Conservation (phyloP, 2,113 vertebrate genomes). For the Pelecanus crispus region DNA sequence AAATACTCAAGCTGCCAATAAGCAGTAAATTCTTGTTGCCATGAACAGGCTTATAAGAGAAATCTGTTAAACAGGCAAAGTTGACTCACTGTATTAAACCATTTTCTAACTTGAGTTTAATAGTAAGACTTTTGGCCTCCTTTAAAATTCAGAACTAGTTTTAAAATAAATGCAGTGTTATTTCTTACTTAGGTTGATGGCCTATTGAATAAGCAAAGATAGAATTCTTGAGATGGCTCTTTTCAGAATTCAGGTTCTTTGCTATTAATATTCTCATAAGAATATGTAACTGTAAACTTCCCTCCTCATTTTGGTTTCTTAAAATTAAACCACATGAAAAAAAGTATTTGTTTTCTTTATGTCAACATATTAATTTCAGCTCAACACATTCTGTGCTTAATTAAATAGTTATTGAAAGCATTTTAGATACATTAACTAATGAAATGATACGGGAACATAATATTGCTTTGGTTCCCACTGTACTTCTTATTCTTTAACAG, state of each 20-base stretch:
- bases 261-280: background rate
- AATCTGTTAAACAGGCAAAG: background rate
- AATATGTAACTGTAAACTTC: background rate
- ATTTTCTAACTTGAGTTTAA: background rate
- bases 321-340: background rate
- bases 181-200: background rate
- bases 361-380: background rate
- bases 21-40: background rate
- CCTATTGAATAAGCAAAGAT: background rate
- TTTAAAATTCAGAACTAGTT: background rate
- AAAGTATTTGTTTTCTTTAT: background rate
- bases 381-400: background rate
- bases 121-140: background rate
- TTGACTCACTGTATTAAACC: background rate
- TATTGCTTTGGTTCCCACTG: background rate
- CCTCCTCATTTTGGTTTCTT: background rate
- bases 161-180: background rate
- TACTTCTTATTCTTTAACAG: background rate
- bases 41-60: background rate
- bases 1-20: background rate
- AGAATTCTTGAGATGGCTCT: background rate
- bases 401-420: background rate
- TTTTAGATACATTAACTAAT: background rate
- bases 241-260: background rate
- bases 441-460: background rate